Percentiles rank a stretch among this genome's conserved stretches.
These are phyloP conservation scores for Mechanitis mazaeus DNA, from an alignment of 2,888 invertebrate genomes.

Conservation along the genomic window DNA sequence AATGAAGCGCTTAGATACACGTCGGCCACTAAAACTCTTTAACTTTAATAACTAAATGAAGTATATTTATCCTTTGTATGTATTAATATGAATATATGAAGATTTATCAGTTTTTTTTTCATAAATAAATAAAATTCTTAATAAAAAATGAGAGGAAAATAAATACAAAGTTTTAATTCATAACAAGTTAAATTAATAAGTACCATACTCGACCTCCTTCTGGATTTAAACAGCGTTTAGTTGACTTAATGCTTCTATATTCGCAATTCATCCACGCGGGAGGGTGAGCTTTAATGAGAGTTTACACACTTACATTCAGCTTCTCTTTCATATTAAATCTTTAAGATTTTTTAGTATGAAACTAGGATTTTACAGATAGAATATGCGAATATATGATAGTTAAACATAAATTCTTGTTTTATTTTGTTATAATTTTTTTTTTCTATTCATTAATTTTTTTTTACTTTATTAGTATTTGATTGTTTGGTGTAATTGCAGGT, in stretches of 20 bases:
- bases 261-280: constrained; percentile 13
- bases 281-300: constrained; percentile 13
- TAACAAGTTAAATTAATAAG: constrained; percentile 22
- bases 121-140: background rate
- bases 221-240: constrained; percentile 20
- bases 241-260: constrained; percentile 13
- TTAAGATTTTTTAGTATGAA: background rate
- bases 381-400: no score
- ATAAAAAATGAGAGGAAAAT: constrained; percentile 18
- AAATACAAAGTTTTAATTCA: constrained; percentile 21
- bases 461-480: background rate
- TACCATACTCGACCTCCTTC: constrained; percentile 22
- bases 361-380: no score
- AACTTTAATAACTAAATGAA: background rate
- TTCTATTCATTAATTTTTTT: no score
- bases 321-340: constrained; percentile 3
- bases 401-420: no score
- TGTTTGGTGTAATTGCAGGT: constrained; percentile 59
- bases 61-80: background rate
- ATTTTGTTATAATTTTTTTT: no score
- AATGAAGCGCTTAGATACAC: constrained; percentile 11
- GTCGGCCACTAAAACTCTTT: background rate
- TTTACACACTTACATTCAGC: constrained; percentile 4
- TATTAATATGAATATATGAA: no score
- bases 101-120: no score